A percentile compares a stretch with the other conserved stretches of the same genome.
phyloP scores from a whole-genome alignment of 64 coral and sea anemone species.

The Acropora yongei region DNA sequence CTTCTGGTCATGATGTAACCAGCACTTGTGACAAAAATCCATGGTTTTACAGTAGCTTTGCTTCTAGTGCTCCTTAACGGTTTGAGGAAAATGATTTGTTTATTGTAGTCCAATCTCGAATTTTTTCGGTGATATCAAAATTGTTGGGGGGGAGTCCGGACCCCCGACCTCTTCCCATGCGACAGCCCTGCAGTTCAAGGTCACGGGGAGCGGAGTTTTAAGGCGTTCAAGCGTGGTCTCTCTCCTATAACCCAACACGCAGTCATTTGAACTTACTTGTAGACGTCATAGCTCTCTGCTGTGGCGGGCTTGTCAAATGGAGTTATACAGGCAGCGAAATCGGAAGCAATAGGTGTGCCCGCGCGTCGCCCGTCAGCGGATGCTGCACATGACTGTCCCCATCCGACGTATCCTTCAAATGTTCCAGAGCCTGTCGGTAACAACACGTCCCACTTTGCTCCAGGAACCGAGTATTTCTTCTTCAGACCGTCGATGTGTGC shows the following conservation, averaged over 20 bases:
- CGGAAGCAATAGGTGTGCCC: slow-evolving; percentile 38
- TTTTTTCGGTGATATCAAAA: too few relatives aligned
- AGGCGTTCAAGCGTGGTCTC: not conserved
- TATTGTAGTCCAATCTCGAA: too few relatives aligned
- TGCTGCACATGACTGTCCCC: slow-evolving; percentile 64
- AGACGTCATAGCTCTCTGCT: slow-evolving; percentile 42
- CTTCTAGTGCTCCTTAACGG: too few relatives aligned
- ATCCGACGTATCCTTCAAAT: slow-evolving; percentile 91
- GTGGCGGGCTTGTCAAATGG: slow-evolving; percentile 41
- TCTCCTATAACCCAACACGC: not conserved
- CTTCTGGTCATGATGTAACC: too few relatives aligned
- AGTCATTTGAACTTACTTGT: slow-evolving; percentile 37
- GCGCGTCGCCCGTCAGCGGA: slow-evolving; percentile 80
- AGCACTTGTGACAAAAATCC: too few relatives aligned
- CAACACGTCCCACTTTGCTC: slow-evolving; percentile 53
- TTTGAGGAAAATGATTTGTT: too few relatives aligned
- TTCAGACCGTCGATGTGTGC: slow-evolving; percentile 46
- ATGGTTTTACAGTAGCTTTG: too few relatives aligned
- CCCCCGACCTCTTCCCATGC: too few relatives aligned
- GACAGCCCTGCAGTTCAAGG: too few relatives aligned
- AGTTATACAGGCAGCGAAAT: slow-evolving; percentile 42
- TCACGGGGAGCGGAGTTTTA: not conserved
- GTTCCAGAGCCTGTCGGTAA: slow-evolving; percentile 66
- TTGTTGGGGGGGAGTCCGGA: too few relatives aligned
- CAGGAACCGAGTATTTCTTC: slow-evolving; percentile 76